phyloP scores from a whole-genome alignment of 2,888 invertebrate species.

The Agriopis marginaria region DNA sequence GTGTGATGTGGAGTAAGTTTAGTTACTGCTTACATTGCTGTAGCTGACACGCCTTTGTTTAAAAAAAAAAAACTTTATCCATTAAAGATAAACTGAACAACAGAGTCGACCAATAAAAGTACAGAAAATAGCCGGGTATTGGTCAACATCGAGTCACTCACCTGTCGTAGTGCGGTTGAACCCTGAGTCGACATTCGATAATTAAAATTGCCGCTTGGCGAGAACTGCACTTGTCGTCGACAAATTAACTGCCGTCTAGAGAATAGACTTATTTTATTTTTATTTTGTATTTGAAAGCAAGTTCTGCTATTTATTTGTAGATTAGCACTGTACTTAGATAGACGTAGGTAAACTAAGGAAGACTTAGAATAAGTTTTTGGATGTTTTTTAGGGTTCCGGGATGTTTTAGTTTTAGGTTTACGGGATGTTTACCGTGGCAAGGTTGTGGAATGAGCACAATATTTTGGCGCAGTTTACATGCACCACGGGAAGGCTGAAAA shows the following conservation, averaged over 20 bases:
- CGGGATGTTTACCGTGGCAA: no score
- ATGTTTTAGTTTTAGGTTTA: no score
- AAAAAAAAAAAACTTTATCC: no score
- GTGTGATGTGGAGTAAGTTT: no score
- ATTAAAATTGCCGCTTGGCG: constrained; percentile 3
- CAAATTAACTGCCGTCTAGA: constrained; percentile 8
- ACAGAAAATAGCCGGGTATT: not conserved
- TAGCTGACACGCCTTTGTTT: no score
- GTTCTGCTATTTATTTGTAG: not conserved
- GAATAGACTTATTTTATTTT: not conserved
- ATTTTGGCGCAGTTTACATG: no score
- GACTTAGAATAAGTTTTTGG: no score
- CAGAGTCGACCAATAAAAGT: not conserved
- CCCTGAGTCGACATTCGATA: not conserved
- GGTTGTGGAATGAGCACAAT: no score
- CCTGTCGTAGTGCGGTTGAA: not conserved
- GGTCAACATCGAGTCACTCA: not conserved
- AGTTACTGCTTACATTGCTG: no score
- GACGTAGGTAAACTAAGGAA: not conserved
- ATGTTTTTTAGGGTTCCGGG: no score
- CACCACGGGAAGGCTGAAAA: no score
- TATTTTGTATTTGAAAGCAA: not conserved
- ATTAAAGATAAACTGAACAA: not conserved
- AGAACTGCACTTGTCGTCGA: constrained; percentile 7
- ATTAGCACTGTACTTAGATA: not conserved